A percentile compares a stretch with the other conserved stretches of the same genome.
Conservation (phyloP, 1,140 invertebrate species). For the Pachyrhynchus sulphureomaculatus region DNA sequence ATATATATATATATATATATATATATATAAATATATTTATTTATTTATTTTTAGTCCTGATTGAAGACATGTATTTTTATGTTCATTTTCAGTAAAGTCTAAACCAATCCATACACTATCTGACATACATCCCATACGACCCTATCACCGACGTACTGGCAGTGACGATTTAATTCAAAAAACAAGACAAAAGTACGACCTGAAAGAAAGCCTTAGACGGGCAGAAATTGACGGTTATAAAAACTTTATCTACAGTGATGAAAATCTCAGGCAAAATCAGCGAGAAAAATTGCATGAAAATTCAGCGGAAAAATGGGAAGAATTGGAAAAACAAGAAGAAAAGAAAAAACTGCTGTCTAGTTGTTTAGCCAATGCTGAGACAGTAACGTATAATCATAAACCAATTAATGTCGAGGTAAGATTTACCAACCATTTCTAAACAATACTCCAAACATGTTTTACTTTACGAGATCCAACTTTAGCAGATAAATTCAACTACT, state of each 20-base stretch:
- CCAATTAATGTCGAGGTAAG: constrained; percentile 29
- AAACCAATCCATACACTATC: background rate
- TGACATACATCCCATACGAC: background rate
- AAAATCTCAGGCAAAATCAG: background rate
- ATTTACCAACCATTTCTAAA: no score
- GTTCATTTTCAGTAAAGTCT: constrained; percentile 6
- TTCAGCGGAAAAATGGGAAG: background rate
- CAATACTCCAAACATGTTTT: no score
- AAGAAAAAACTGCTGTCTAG: constrained; percentile 8
- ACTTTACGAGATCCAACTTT: no score
- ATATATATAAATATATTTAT: no score
- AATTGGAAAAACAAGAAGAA: background rate
- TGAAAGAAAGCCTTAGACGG: constrained; percentile 39
- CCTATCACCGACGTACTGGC: constrained; percentile 16
- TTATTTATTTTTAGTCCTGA: no score
- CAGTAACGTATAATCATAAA: constrained; percentile 25
- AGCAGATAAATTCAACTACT: no score
- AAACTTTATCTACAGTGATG: constrained; percentile 29
- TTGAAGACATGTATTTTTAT: no score
- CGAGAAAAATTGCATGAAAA: no score
- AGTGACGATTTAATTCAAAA: constrained; percentile 38
- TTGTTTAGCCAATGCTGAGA: constrained; percentile 24
- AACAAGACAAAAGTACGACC: constrained; percentile 30
- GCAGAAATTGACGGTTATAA: constrained; percentile 40
- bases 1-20: no score